Percentiles rank a stretch among this genome's conserved stretches.
phyloP scores from a whole-genome alignment of 2,113 vertebrate genomes.

The Apodemus speciosus region DNA sequence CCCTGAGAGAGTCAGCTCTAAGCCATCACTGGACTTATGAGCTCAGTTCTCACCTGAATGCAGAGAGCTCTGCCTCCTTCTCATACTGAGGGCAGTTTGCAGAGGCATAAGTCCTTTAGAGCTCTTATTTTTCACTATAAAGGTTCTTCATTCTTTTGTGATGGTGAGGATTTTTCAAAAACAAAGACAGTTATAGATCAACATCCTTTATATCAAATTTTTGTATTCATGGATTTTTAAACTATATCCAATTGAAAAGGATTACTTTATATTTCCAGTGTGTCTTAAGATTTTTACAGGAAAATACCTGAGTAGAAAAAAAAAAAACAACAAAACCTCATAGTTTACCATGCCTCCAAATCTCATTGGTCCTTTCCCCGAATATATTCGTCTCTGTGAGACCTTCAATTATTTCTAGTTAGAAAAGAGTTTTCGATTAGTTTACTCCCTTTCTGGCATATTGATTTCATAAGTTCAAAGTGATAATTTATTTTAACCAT shows the following conservation, averaged over 20 bases:
- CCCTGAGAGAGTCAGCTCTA: slow-evolving; percentile 26
- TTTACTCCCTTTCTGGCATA: rapidly evolving
- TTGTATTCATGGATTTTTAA: background rate
- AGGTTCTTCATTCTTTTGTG: slow-evolving; percentile 8
- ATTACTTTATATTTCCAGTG: background rate
- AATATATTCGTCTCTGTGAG: background rate
- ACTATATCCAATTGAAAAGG: background rate
- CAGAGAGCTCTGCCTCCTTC: slow-evolving; percentile 8
- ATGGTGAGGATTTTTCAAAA: slow-evolving; percentile 43
- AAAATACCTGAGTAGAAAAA: background rate
- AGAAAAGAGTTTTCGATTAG: background rate
- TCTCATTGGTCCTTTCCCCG: background rate
- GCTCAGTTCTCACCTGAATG: slow-evolving; percentile 45
- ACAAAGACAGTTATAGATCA: background rate
- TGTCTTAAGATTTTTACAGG: background rate
- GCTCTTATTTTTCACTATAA: background rate
- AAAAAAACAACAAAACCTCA: background rate
- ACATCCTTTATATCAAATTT: slow-evolving; percentile 5
- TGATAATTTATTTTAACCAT: background rate
- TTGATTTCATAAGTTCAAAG: background rate
- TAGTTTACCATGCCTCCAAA: background rate
- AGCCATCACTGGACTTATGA: slow-evolving; percentile 68
- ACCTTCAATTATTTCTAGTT: background rate
- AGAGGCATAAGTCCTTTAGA: slow-evolving; percentile 4
- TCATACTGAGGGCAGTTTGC: slow-evolving; percentile 34